Percentiles rank a stretch among this genome's conserved stretches.
phyloP scores from a whole-genome alignment of 2,113 vertebrate species.

The Cacatua alba region DNA sequence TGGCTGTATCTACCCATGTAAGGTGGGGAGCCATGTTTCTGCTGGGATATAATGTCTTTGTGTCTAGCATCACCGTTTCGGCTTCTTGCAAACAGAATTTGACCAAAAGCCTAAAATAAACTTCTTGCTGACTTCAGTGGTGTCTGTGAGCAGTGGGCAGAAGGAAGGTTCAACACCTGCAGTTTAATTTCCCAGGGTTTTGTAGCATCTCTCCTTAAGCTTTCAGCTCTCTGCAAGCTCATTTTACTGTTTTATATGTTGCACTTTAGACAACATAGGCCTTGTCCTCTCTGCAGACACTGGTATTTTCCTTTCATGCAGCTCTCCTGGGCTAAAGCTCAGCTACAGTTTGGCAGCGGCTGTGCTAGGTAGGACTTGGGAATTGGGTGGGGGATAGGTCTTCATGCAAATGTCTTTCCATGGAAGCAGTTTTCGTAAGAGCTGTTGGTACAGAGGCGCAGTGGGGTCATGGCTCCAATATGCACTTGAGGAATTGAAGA shows the following conservation, averaged over 20 bases:
- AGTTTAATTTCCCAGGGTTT: not conserved
- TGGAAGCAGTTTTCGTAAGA: not conserved
- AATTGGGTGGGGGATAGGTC: not conserved
- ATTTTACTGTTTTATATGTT: not conserved
- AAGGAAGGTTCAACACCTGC: not conserved
- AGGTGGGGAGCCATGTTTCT: slow-evolving; percentile 8
- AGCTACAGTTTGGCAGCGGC: not conserved
- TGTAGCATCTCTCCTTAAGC: not conserved
- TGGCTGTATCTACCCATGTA: not conserved
- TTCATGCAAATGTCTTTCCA: not conserved
- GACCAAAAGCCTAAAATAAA: slow-evolving; percentile 17
- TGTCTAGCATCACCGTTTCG: not conserved
- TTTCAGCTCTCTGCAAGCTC: not conserved
- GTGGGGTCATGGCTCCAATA: not conserved
- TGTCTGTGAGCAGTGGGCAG: not conserved
- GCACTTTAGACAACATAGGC: not conserved
- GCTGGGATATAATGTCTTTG: not conserved
- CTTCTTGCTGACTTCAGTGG: not conserved
- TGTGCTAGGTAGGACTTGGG: not conserved
- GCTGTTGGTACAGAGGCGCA: not conserved
- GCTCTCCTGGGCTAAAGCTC: not conserved
- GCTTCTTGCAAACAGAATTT: not conserved
- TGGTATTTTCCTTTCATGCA: not conserved
- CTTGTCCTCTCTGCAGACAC: not conserved
- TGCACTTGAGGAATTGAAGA: not conserved